These are phyloP conservation scores for Drosophila parvula DNA, from an alignment of 1,140 invertebrate genomes.

Conservation along the genomic window DNA sequence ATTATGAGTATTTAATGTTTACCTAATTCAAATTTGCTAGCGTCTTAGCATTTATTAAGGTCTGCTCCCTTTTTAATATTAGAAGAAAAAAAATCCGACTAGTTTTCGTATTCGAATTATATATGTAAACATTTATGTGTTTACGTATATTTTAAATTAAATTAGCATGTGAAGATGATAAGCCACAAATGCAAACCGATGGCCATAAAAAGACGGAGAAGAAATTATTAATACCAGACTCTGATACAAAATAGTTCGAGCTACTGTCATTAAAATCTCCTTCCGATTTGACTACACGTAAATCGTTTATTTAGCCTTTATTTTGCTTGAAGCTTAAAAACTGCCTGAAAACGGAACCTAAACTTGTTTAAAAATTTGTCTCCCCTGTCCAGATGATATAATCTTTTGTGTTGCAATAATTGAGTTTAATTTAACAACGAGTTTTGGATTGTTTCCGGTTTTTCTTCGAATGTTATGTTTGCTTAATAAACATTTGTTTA, in stretches of 20 bases:
- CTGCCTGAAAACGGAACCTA: not conserved
- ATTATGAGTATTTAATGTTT: not conserved
- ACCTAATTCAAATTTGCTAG: not conserved
- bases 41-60: not conserved
- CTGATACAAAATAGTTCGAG: too few species aligned
- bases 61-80: not conserved
- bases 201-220: not conserved
- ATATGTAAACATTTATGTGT: not conserved
- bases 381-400: slow-evolving; percentile 1
- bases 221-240: too few species aligned
- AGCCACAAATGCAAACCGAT: not conserved
- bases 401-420: slow-evolving; percentile 2
- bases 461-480: not conserved
- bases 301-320: not conserved
- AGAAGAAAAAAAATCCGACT: not conserved
- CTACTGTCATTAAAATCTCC: not conserved
- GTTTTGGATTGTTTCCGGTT: not conserved
- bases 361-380: slow-evolving; percentile 2
- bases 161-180: too few species aligned
- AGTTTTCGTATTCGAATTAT: not conserved
- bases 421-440: slow-evolving; percentile 4
- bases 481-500: not conserved
- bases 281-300: too few species aligned
- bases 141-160: not conserved
- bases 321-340: not conserved